phyloP scores from a whole-genome alignment of 2,888 invertebrate species.

The Drosophila flavopinicola region DNA sequence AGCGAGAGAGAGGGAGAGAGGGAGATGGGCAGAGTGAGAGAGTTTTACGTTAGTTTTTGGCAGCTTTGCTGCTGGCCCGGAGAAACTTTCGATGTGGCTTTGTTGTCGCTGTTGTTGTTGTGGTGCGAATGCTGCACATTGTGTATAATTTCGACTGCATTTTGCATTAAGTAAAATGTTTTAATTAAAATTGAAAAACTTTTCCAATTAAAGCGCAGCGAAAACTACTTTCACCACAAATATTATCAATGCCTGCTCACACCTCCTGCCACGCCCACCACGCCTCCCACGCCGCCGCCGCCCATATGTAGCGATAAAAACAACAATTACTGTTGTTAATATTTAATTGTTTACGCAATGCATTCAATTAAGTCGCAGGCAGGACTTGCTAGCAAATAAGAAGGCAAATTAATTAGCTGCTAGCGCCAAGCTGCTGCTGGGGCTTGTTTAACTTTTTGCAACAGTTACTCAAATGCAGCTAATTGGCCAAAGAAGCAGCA shows the following conservation, averaged over 20 bases:
- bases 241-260: conserved; percentile 66
- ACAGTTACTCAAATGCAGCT: conserved; percentile 61
- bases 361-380: conserved; percentile 21
- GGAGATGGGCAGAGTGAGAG: background rate
- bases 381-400: conserved; percentile 8
- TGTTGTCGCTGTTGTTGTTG: conserved; percentile 35
- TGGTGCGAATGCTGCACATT: conserved; percentile 49
- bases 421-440: conserved; percentile 44
- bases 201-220: conserved; percentile 73
- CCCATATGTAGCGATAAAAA: background rate
- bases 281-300: too few species aligned
- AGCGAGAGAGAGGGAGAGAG: conserved; percentile 3
- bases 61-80: conserved; percentile 40
- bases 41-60: conserved; percentile 49
- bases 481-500: conserved; percentile 55
- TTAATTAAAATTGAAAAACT: conserved; percentile 78
- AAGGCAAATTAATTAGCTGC: conserved; percentile 64
- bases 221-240: conserved; percentile 41
- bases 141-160: conserved; percentile 64
- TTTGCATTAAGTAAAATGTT: conserved; percentile 78
- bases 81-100: conserved; percentile 57
- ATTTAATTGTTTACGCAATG: conserved; percentile 27
- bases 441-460: conserved; percentile 52
- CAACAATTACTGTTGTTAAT: conserved; percentile 27
- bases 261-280: background rate